Conservation (phyloP, 2,888 invertebrate genomes). For the Agrochola litura region DNA sequence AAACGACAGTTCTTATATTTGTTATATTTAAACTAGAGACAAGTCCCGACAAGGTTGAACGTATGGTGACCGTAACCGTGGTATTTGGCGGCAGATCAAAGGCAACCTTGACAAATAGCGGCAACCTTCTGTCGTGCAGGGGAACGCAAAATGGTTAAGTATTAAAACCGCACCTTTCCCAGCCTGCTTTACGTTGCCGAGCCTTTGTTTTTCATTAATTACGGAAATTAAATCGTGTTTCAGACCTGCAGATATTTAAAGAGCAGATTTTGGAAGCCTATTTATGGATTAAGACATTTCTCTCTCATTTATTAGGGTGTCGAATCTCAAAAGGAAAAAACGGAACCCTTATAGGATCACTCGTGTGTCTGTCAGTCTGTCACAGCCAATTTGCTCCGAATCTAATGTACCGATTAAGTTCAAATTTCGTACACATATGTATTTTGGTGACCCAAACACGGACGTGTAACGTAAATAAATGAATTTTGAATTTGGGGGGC, state of each 20-base stretch:
- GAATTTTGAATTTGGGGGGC: too few species aligned
- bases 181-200: constrained; percentile 23
- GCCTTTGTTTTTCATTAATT: constrained; percentile 54
- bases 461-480: too few species aligned
- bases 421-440: too few species aligned
- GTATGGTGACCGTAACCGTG: constrained; percentile 35
- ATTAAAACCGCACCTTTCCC: constrained; percentile 56
- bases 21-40: constrained; percentile 27
- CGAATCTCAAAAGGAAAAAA: too few species aligned
- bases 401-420: too few species aligned
- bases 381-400: too few species aligned
- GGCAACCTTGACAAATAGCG: constrained; percentile 58
- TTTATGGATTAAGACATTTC: too few species aligned
- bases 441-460: too few species aligned
- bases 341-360: too few species aligned
- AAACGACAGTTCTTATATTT: constrained; percentile 31
- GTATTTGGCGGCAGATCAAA: constrained; percentile 68
- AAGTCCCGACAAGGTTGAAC: constrained; percentile 18
- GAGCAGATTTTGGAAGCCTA: background rate
- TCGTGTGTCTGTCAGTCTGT: too few species aligned
- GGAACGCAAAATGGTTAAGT: constrained; percentile 51
- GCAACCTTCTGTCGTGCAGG: constrained; percentile 47
- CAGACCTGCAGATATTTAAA: background rate
- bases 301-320: too few species aligned
- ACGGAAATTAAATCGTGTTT: constrained; percentile 15